These are phyloP conservation scores for Girardinus metallicus DNA, from an alignment of 2,797 vertebrate genomes.

Conservation along the genomic window DNA sequence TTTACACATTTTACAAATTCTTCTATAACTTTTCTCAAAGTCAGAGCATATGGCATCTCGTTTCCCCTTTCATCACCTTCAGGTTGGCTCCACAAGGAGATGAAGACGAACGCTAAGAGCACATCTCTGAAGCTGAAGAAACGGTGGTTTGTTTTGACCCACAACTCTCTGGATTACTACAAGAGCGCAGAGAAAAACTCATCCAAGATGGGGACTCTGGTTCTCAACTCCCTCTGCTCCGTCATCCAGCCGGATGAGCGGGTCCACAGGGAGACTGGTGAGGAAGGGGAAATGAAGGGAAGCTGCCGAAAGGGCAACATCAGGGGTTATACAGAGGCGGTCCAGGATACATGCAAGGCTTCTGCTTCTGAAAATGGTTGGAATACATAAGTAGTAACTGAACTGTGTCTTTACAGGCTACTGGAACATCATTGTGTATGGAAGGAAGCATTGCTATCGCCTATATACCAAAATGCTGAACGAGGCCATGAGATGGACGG, in stretches of 20 bases:
- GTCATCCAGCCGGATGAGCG: constrained; percentile 90
- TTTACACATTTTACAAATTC: not conserved
- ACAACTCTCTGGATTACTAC: constrained; percentile 92
- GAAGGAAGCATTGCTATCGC: constrained; percentile 90
- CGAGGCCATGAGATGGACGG: constrained; percentile 92
- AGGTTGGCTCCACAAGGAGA: constrained; percentile 96
- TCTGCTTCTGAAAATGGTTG: not conserved
- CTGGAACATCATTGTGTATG: constrained; percentile 92
- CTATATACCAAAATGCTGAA: constrained; percentile 92
- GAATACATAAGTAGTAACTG: not conserved
- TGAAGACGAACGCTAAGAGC: constrained; percentile 89
- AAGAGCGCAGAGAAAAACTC: constrained; percentile 89
- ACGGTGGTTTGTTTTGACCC: constrained; percentile 93
- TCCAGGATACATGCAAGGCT: not conserved
- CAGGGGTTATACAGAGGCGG: constrained; percentile 38
- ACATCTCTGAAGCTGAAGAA: constrained; percentile 92
- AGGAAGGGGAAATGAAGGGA: constrained; percentile 30
- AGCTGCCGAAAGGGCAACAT: constrained; percentile 29
- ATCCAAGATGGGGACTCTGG: constrained; percentile 91
- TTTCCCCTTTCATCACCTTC: constrained; percentile 6
- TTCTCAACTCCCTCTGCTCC: constrained; percentile 93
- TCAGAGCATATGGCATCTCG: not conserved
- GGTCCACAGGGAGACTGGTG: constrained; percentile 90
- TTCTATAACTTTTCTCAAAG: not conserved
- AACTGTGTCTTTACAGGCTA: constrained; percentile 79